A percentile compares a stretch with the other conserved stretches of the same genome.
These are phyloP conservation scores for Sebastes nivosus DNA, from an alignment of 2,797 vertebrate species.

Conservation along the genomic window DNA sequence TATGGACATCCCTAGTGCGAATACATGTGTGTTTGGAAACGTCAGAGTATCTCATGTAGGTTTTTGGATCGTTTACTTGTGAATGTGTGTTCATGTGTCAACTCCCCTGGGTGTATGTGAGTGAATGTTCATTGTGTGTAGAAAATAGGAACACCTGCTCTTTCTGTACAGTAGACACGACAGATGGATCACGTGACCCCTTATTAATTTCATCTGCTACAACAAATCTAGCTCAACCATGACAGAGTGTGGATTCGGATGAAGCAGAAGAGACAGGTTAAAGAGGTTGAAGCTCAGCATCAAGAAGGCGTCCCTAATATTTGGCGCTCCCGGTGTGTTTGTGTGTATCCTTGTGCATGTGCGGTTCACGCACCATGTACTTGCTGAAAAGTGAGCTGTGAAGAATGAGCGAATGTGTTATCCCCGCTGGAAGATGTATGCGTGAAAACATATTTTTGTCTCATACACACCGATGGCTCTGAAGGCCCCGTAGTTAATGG, in stretches of 20 bases:
- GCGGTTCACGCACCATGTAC: slow-evolving; percentile 9
- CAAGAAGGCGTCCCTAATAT: background rate
- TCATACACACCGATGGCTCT: slow-evolving; percentile 36
- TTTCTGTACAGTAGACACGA: background rate
- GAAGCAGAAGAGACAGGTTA: slow-evolving; percentile 5
- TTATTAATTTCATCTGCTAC: slow-evolving; percentile 24
- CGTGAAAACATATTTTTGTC: slow-evolving; percentile 55
- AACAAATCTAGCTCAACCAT: background rate
- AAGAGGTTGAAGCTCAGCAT: slow-evolving; percentile 1
- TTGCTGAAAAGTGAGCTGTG: slow-evolving; percentile 46
- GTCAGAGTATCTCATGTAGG: slow-evolving; percentile 6
- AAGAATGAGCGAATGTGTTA: slow-evolving; percentile 47
- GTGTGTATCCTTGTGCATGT: background rate
- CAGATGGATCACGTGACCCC: slow-evolving; percentile 11
- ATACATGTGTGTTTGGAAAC: background rate
- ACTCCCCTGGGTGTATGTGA: background rate
- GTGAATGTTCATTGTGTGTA: background rate
- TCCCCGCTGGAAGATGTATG: slow-evolving; percentile 46
- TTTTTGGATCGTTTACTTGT: slow-evolving; percentile 3
- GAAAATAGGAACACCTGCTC: slow-evolving; percentile 38
- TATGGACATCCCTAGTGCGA: too few species aligned
- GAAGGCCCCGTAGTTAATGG: slow-evolving; percentile 32
- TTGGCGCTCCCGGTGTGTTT: background rate
- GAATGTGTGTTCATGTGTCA: background rate
- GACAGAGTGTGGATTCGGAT: slow-evolving; percentile 8